phyloP scores from a whole-genome alignment of 2,888 invertebrate genomes.

The Nipponacmea schrenckii region DNA sequence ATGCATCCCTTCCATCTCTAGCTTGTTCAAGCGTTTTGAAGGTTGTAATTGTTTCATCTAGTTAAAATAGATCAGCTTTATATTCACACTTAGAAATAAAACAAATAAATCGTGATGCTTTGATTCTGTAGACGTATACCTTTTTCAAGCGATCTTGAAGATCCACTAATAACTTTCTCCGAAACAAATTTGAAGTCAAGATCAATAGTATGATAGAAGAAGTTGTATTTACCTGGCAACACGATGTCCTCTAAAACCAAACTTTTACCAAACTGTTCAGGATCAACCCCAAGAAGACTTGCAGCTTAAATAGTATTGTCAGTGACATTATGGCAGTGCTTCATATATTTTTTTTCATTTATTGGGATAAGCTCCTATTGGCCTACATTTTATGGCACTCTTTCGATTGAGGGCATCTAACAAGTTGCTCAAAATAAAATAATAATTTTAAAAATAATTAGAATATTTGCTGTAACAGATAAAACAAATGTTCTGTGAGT shows the following conservation, averaged over 20 bases:
- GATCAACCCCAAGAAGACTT: constrained; percentile 32
- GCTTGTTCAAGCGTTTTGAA: constrained; percentile 55
- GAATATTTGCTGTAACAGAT: no score
- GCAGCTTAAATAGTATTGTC: constrained; percentile 35
- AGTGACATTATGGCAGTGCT: no score
- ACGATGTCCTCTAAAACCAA: constrained; percentile 23
- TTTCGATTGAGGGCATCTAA: no score
- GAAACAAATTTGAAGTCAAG: no score
- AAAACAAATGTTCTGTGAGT: no score
- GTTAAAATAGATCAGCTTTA: neutral
- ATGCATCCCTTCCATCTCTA: constrained; percentile 63
- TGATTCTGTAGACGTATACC: constrained; percentile 9
- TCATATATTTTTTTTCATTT: no score
- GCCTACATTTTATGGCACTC: no score
- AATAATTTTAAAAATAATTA: no score
- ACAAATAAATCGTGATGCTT: neutral
- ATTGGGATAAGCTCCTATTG: no score
- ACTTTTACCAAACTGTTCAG: constrained; percentile 33
- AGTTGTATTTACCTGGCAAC: no score
- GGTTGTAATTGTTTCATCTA: constrained; percentile 40
- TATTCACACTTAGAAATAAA: neutral
- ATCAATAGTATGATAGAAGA: no score
- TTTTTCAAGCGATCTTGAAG: constrained; percentile 25
- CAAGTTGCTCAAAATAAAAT: no score
- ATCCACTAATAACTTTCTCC: constrained; percentile 13